phyloP scores from a whole-genome alignment of 2,797 vertebrate genomes.

The Cynopterus sphinx region DNA sequence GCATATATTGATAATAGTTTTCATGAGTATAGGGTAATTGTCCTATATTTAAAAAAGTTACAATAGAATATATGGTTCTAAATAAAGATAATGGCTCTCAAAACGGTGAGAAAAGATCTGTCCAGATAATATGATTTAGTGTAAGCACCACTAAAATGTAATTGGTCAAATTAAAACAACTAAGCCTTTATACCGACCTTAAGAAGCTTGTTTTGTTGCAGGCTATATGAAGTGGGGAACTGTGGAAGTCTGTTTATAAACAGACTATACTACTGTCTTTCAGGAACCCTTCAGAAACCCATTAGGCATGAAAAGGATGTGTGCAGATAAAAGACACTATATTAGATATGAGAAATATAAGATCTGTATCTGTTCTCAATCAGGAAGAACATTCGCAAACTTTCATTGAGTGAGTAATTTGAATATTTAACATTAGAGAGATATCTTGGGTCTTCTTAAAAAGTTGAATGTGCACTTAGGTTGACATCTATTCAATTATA shows the following conservation, averaged over 20 bases:
- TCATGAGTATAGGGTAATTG: not conserved
- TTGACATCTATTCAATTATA: not conserved
- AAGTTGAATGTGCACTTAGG: not conserved
- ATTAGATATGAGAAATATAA: not conserved
- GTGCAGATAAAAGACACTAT: not conserved
- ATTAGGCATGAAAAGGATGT: not conserved
- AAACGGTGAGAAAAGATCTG: not conserved
- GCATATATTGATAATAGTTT: not conserved
- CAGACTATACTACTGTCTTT: not conserved
- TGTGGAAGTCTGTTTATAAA: constrained; percentile 47
- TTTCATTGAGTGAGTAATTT: not conserved
- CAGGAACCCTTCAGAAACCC: not conserved
- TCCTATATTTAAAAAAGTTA: not conserved
- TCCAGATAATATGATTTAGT: not conserved
- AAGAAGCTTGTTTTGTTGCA: constrained; percentile 27
- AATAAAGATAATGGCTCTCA: not conserved
- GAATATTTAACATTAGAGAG: not conserved
- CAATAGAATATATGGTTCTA: not conserved
- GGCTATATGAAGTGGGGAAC: not conserved
- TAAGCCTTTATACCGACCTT: not conserved
- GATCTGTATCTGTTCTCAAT: not conserved
- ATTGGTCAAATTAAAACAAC: constrained; percentile 8
- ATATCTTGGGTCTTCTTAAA: not conserved
- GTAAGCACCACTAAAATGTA: not conserved
- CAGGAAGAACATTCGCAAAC: not conserved